Base-by-base conservation (phyloP, 2,888 invertebrate genomes). In the Podabrus alpinus region DNA sequence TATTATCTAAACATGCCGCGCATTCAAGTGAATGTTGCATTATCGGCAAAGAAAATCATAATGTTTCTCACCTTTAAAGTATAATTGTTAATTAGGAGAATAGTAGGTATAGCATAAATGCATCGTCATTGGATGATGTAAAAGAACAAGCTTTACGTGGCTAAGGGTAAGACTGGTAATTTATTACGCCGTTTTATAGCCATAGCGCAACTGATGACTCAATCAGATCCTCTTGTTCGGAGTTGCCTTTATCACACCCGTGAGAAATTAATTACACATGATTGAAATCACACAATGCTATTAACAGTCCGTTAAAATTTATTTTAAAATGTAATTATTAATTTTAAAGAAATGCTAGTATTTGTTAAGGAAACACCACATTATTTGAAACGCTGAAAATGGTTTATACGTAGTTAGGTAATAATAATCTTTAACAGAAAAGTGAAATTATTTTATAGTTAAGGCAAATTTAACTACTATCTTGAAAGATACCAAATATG, bases 201-300 rank as follows among this genome's bases (percentile, higher is more conserved):
- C 45, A 45, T 45, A 45, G 81, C 79, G 77, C 81, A 81, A 81
- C 82, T 86, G 86, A 86, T 85, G 83, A 84, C 85, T 86, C 85
- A 86, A 86, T 86, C 86, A 86, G 83, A 79, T 80, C 76, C 81
- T 83, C 85, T 85, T 81, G 81, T 81, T 86, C 85, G 84, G 83
- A 84, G 81, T 81, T 74, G 84, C 84, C 84, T 84, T 84, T 83
- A 84, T 83, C 79, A 82, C 83, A 82, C 84, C 84, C 85, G 84
- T 84, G 83, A 84, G 84, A 85, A 85, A 85, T 85, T 85, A 85
- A 85, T 85, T 85, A 85, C 81, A 81, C 81, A 78, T 83, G 83
- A 86, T 86, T 85, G 84, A 85, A 84, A 84, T 85, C 84, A 84
- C 68, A 15, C 17, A 25, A 68, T 17, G 3, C 15, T 45, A 1